Conservation (phyloP, 2,888 invertebrate genomes). For the Andrena trimmerana region DNA sequence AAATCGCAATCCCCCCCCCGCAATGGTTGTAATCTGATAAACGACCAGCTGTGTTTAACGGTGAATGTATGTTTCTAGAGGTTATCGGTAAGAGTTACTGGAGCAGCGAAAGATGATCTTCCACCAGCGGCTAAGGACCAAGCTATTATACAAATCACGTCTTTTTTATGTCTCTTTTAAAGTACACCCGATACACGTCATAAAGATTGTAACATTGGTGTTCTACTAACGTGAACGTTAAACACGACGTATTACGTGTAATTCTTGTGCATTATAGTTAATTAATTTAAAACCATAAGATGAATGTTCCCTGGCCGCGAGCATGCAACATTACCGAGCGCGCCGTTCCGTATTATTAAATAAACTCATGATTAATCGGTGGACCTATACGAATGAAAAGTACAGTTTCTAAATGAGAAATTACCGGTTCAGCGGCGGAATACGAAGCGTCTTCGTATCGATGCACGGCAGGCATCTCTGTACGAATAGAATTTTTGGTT, state of each 20-base stretch:
- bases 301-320: constrained; percentile 16
- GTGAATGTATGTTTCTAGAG: constrained; percentile 74
- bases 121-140: constrained; percentile 58
- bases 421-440: neutral
- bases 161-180: constrained; percentile 59
- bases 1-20: no score
- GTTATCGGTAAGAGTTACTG: constrained; percentile 83
- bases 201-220: constrained; percentile 50
- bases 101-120: constrained; percentile 83
- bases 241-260: constrained; percentile 14
- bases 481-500: constrained; percentile 14
- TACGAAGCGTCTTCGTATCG: constrained; percentile 8
- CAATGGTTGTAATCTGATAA: no score
- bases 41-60: no score
- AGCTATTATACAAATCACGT: constrained; percentile 42
- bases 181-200: constrained; percentile 42
- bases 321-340: neutral
- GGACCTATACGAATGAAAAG: neutral
- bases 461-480: constrained; percentile 7
- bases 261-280: constrained; percentile 36
- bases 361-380: neutral
- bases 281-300: constrained; percentile 21
- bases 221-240: constrained; percentile 31
- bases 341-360: neutral
- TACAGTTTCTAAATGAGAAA: neutral